Percentiles rank a stretch among this genome's conserved stretches.
Conservation (phyloP, 2,797 vertebrate species). For the Hydrocynus forskahlii region DNA sequence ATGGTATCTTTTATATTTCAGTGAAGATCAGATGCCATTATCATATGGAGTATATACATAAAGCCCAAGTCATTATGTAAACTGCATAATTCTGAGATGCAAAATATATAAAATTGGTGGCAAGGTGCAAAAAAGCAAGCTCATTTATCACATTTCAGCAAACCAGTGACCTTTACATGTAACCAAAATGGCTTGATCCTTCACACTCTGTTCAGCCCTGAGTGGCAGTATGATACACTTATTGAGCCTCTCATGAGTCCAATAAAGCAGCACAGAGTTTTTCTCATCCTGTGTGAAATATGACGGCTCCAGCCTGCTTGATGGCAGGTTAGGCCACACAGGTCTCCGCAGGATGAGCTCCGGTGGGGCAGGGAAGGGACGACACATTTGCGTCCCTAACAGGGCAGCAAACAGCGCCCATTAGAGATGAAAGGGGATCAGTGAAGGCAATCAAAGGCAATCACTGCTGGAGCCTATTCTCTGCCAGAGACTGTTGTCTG, state of each 20-base stretch:
- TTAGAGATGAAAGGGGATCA: conserved; percentile 82
- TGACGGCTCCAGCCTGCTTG: conserved; percentile 20
- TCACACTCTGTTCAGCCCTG: too few species aligned
- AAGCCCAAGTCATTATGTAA: background rate
- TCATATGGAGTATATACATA: background rate
- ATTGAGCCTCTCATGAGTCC: background rate
- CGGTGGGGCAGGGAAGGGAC: conserved; percentile 39
- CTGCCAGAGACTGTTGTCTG: conserved; percentile 65
- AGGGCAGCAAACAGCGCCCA: conserved; percentile 80
- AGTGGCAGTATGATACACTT: background rate
- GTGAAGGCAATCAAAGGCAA: conserved; percentile 76
- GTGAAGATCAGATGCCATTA: too few species aligned
- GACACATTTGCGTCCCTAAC: conserved; percentile 75
- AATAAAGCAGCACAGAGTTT: conserved; percentile 12
- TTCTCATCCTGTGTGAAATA: conserved; percentile 45
- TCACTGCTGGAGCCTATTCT: conserved; percentile 64
- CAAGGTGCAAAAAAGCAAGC: background rate
- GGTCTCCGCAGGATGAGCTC: conserved; percentile 41
- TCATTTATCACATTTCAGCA: background rate
- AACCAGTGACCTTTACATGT: background rate
- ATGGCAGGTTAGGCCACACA: conserved; percentile 23
- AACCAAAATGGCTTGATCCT: background rate
- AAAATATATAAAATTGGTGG: background rate
- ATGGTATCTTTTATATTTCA: too few species aligned
- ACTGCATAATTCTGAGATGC: background rate